phyloP scores from a whole-genome alignment of 2,113 vertebrate species.

The Felis chaus region DNA sequence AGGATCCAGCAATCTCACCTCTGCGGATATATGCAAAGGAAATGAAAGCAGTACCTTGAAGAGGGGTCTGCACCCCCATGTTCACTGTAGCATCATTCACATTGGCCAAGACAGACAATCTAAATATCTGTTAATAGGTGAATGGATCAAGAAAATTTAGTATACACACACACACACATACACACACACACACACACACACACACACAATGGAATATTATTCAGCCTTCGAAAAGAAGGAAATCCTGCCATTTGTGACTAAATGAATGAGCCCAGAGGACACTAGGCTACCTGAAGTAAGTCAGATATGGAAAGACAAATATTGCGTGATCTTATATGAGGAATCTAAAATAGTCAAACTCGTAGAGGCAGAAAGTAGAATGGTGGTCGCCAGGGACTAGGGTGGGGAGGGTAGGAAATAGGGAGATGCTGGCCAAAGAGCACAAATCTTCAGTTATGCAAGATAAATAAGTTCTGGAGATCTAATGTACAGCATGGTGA shows the following conservation, averaged over 20 bases:
- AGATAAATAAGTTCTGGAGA: background rate
- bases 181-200: background rate
- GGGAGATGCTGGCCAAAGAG: background rate
- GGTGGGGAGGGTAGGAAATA: background rate
- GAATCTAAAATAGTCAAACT: background rate
- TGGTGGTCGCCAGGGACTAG: background rate
- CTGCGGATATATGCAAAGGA: background rate
- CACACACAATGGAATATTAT: background rate
- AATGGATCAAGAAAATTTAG: background rate
- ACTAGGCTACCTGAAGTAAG: background rate
- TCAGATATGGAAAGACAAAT: background rate
- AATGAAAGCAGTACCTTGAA: background rate
- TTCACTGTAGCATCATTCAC: background rate
- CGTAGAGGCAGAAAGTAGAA: background rate
- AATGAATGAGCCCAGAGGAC: background rate
- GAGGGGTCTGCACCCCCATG: background rate
- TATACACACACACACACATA: accelerated
- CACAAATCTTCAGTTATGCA: background rate
- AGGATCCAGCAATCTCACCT: background rate
- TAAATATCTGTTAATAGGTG: background rate
- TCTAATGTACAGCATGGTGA: background rate
- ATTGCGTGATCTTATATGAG: background rate
- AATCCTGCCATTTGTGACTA: background rate
- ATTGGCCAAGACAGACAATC: background rate
- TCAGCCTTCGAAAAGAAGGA: background rate